Evolutionary conservation across 2,797 vertebrate species (phyloP).

Genomic region (Craterocephalus amniculus): DNA sequence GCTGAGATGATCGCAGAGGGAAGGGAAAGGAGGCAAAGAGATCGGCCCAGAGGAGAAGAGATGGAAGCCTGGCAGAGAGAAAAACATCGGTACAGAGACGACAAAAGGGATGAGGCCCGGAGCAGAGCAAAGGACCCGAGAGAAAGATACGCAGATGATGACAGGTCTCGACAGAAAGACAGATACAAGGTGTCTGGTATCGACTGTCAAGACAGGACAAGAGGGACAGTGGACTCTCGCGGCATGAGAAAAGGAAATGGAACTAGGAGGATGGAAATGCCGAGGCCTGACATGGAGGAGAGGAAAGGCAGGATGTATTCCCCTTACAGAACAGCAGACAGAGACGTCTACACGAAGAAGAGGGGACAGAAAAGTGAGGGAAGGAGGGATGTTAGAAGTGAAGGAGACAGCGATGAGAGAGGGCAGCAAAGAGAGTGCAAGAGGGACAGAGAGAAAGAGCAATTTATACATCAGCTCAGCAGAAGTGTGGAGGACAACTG

Average conservation of each 20-base stretch:
- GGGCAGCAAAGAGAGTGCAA: conserved; percentile 57
- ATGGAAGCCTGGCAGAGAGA: conserved; percentile 46
- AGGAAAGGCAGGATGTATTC: conserved; percentile 43
- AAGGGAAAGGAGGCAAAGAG: conserved; percentile 35
- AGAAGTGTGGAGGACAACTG: conserved; percentile 69
- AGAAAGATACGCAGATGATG: conserved; percentile 50
- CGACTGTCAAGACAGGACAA: conserved; percentile 50
- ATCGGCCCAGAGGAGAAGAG: conserved; percentile 45
- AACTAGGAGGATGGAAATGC: conserved; percentile 55
- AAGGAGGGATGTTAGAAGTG: conserved; percentile 68
- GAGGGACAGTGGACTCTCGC: conserved; percentile 48
- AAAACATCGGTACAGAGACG: conserved; percentile 45
- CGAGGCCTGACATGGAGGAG: conserved; percentile 33
- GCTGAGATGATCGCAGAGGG: conserved; percentile 28
- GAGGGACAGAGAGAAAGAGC: conserved; percentile 46
- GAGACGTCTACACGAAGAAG: conserved; percentile 42
- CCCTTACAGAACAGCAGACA: conserved; percentile 50
- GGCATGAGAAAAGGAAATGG: conserved; percentile 57
- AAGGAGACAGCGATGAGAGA: conserved; percentile 68
- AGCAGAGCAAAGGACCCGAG: conserved; percentile 31
- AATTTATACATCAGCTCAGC: conserved; percentile 58
- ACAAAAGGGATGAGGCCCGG: conserved; percentile 39
- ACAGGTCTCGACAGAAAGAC: conserved; percentile 48
- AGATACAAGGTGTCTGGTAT: conserved; percentile 52
- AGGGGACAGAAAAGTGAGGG: conserved; percentile 32